Percentiles rank a stretch among this genome's conserved stretches.
Conservation (phyloP, 2,113 vertebrate species). For the Chloebia gouldiae region DNA sequence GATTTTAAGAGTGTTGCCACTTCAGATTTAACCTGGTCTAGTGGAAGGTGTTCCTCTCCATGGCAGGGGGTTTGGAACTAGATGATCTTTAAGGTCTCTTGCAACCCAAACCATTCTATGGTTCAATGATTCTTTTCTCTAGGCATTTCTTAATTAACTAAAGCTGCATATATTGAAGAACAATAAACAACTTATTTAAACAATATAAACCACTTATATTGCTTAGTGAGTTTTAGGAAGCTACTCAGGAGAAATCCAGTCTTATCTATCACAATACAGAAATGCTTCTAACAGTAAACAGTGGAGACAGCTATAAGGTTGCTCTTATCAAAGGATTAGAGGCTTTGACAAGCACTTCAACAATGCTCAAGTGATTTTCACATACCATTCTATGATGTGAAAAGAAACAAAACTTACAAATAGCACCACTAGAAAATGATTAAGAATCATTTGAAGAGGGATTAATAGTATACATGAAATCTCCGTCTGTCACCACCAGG, state of each 20-base stretch:
- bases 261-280: not conserved
- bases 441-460: not conserved
- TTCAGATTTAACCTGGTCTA: not conserved
- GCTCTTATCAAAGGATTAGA: not conserved
- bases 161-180: not conserved
- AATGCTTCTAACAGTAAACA: not conserved
- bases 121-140: not conserved
- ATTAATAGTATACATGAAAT: not conserved
- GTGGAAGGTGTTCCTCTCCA: not conserved
- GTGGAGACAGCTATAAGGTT: not conserved
- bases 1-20: not conserved
- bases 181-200: not conserved
- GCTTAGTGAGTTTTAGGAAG: not conserved
- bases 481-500: fast-evolving
- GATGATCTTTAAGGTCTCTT: not conserved
- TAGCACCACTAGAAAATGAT: not conserved
- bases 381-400: not conserved
- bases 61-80: not conserved
- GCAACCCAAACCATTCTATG: not conserved
- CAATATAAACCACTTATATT: not conserved
- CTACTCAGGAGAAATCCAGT: not conserved
- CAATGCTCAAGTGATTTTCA: not conserved
- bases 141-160: not conserved
- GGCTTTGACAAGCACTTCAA: not conserved
- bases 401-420: not conserved